These are phyloP conservation scores for Cryptoblepharus egeriae DNA, from an alignment of 2,797 vertebrate genomes.

Conservation along the genomic window DNA sequence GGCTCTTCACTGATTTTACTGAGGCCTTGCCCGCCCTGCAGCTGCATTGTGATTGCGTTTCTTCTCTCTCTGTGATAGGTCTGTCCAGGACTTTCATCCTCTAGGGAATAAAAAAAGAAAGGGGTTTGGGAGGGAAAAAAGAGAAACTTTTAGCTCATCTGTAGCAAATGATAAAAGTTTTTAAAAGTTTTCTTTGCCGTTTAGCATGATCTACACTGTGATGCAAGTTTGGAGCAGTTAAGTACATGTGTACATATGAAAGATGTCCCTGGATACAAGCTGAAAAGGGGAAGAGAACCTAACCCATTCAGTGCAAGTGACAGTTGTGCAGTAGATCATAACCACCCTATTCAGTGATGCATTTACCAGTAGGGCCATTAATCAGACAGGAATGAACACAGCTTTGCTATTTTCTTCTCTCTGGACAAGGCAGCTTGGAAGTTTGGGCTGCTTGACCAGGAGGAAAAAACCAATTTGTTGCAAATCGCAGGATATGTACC, in stretches of 20 bases:
- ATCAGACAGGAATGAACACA: conserved; percentile 37
- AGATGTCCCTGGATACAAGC: conserved; percentile 28
- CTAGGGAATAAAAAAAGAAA: conserved; percentile 75
- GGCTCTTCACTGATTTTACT: conserved; percentile 91
- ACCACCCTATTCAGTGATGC: conserved; percentile 41
- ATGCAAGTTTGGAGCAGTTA: conserved; percentile 49
- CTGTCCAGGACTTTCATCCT: conserved; percentile 91
- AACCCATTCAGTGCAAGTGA: fast-evolving
- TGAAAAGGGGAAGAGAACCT: not conserved
- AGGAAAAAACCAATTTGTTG: conserved; percentile 57
- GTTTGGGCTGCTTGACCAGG: conserved; percentile 43
- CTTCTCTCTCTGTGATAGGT: conserved; percentile 94
- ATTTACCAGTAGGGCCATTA: conserved; percentile 42
- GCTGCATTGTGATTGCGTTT: conserved; percentile 91
- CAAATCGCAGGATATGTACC: conserved; percentile 46
- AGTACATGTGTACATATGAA: conserved; percentile 40
- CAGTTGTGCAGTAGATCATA: conserved; percentile 61
- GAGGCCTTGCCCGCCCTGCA: conserved; percentile 79
- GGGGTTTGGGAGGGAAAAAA: conserved; percentile 53
- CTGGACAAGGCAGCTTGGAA: conserved; percentile 50
- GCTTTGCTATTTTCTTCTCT: conserved; percentile 53
- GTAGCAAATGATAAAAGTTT: conserved; percentile 47
- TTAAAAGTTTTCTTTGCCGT: conserved; percentile 44
- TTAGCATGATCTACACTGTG: fast-evolving
- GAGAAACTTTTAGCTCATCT: conserved; percentile 61